Percentiles rank a stretch among this genome's conserved stretches.
phyloP scores from a whole-genome alignment of 1,140 invertebrate species.

The Trissolcus basalis region DNA sequence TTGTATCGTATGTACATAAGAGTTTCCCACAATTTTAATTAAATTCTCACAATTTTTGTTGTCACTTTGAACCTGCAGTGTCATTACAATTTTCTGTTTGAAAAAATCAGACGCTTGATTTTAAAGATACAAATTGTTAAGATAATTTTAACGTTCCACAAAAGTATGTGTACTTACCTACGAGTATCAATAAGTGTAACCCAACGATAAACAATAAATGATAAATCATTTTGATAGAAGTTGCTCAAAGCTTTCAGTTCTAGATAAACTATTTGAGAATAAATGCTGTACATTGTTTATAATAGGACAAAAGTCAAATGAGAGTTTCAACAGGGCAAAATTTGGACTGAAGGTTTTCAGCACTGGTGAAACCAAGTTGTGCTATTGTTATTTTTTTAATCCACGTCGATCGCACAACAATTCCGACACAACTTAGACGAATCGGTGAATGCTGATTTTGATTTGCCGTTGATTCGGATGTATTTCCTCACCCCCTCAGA shows the following conservation, averaged over 20 bases:
- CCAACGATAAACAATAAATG: conserved; percentile 15
- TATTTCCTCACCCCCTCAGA: neutral
- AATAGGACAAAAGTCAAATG: no score
- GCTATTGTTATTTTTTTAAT: conserved; percentile 37
- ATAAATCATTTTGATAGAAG: conserved; percentile 5
- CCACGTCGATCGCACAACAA: conserved; percentile 31
- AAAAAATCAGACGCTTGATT: neutral
- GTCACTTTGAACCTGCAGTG: no score
- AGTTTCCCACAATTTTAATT: conserved; percentile 8
- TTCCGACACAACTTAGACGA: neutral
- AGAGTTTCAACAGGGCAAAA: neutral
- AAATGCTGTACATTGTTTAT: neutral
- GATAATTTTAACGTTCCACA: conserved; percentile 14
- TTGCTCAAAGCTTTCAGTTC: conserved; percentile 31
- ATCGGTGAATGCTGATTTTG: conserved; percentile 18
- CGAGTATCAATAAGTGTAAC: conserved; percentile 47
- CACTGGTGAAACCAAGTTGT: conserved; percentile 17
- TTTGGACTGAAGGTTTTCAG: conserved; percentile 30
- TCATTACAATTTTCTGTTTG: no score
- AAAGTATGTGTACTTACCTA: conserved; percentile 41
- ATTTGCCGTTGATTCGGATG: conserved; percentile 4
- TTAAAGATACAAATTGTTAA: neutral
- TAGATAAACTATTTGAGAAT: conserved; percentile 1
- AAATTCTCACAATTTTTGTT: no score
- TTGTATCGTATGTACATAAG: conserved; percentile 46